Evolutionary conservation across 2,888 invertebrate species (phyloP), one percentile per base, ranked within the genome.

Genomic region (Luperina testacea): DNA sequence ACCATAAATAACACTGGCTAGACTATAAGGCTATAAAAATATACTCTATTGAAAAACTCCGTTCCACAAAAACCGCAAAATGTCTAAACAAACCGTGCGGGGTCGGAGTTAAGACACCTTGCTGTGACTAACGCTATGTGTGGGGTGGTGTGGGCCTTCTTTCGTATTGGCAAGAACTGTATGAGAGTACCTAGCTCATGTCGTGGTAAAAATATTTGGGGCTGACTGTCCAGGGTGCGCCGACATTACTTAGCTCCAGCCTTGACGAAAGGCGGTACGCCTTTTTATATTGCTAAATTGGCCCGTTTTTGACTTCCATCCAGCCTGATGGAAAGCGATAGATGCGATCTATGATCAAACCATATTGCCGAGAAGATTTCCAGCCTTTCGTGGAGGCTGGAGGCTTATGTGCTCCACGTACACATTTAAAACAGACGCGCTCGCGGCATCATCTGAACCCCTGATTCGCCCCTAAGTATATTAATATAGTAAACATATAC

Each of bases 1-100:
- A 67, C 42, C 32, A 79, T 79, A 45, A 80, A 80, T 65, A 71
- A 51, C 1, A 1, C 32, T n/a, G n/a, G n/a, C 15, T 51, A 65
- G 27, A 72, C 13, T 24, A 20, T 2, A 45, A 2, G 51, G 20
- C 20, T 8, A 79, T 63, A 79, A 45, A 78, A 53, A 61, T n/a
- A 42, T 61, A 17, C 11, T 59, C 20, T 1, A 7, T 57, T 17
- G 9, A 51, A 64, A 45, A 69, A 53, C 13, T 79, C 78, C 8
- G 20, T 63, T 32, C 15, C 20, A 45, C 20, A 8, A 68, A 51
- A 69, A 69, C 69, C n/a, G 7, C 75, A 64, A 63, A 20, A 4
- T 53, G 24, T 42, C 75, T 42, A 42, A 75, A 64, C 51, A 38
- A 32, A 17, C 6, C 38, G 38, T 48, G 5, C 59, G 15, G 13